A percentile compares a stretch with the other conserved stretches of the same genome.
Evolutionary conservation across 2,113 vertebrate genomes (phyloP).

Genomic region (Tursiops truncatus): DNA sequence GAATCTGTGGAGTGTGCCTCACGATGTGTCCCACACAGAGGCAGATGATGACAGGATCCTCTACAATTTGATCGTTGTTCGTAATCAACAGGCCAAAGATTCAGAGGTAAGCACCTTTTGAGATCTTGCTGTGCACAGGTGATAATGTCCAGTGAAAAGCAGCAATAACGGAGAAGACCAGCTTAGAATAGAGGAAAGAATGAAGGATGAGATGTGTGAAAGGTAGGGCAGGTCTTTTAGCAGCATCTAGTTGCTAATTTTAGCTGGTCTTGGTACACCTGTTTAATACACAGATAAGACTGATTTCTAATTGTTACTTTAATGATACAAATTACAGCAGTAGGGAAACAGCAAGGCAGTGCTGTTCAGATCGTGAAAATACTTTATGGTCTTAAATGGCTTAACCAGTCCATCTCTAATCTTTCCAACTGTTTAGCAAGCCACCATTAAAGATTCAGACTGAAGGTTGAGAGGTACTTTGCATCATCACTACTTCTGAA

Average conservation of each 20-base stretch:
- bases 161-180: neutral
- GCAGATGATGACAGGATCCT: constrained; percentile 88
- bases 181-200: neutral
- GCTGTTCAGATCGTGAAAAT: neutral
- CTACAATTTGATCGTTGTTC: constrained; percentile 89
- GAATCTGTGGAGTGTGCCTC: constrained; percentile 83
- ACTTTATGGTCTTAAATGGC: neutral
- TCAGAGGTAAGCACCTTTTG: constrained; percentile 85
- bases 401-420: neutral
- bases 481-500: neutral
- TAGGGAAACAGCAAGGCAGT: neutral
- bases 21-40: constrained; percentile 82
- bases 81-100: constrained; percentile 88
- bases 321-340: neutral
- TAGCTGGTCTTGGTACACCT: neutral
- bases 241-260: neutral
- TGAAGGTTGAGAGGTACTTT: neutral
- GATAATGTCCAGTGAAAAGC: neutral
- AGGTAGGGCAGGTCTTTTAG: neutral
- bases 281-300: neutral
- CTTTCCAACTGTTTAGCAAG: neutral
- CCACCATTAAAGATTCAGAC: neutral
- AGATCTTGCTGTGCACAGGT: neutral
- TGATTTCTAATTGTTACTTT: neutral
- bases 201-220: neutral